Evolutionary conservation across 2,797 vertebrate genomes (phyloP).

Genomic region (Molossus alvarezi): DNA sequence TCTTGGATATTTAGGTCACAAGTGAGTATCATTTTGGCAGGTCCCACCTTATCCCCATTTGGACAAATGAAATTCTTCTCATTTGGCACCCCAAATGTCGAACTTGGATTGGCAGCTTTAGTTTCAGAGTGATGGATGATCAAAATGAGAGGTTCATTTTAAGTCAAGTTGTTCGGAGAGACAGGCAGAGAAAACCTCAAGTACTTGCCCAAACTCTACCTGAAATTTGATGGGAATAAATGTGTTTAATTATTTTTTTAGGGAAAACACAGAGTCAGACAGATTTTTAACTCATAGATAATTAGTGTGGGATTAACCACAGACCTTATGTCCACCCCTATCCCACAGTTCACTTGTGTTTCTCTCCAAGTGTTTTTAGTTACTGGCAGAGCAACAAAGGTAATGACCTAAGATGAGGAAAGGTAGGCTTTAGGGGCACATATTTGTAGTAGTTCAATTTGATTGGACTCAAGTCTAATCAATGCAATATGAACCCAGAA

Average conservation of each 20-base stretch:
- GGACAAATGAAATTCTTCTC: background rate
- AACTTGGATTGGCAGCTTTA: conserved; percentile 23
- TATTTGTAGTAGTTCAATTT: conserved; percentile 28
- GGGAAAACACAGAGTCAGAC: background rate
- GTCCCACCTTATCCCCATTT: background rate
- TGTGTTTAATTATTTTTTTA: conserved; percentile 42
- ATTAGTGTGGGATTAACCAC: background rate
- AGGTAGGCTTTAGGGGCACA: background rate
- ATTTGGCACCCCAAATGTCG: background rate
- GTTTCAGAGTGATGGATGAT: background rate
- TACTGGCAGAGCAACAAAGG: background rate
- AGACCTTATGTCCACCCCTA: background rate
- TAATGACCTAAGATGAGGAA: background rate
- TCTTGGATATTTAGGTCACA: conserved; percentile 67
- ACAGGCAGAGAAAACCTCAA: background rate
- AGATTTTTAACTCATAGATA: conserved; percentile 36
- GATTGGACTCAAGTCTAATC: conserved; percentile 16
- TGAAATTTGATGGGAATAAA: background rate
- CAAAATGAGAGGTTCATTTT: accelerated
- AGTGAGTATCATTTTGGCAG: conserved; percentile 56
- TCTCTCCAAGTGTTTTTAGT: conserved; percentile 56
- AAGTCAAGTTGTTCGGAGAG: background rate
- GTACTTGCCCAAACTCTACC: background rate
- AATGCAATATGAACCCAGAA: conserved; percentile 28
- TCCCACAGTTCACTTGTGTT: conserved; percentile 44